Conservation (phyloP, 2,888 invertebrate species). For the Calameuta filiformis region DNA sequence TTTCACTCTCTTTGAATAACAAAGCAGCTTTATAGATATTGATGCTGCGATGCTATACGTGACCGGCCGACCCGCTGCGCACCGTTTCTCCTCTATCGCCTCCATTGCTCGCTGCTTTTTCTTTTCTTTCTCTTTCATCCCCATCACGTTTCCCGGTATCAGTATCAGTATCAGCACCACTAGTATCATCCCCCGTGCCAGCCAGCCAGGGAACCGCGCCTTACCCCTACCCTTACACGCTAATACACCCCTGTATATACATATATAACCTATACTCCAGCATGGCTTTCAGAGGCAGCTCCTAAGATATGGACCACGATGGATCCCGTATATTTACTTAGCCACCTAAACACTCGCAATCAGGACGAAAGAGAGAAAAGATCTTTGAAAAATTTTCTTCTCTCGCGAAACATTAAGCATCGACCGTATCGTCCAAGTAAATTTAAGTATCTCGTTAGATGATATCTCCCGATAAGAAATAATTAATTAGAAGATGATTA, state of each 20-base stretch:
- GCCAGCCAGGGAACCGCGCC: neutral
- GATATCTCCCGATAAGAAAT: neutral
- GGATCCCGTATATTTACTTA: neutral
- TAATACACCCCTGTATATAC: neutral
- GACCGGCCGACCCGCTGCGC: neutral
- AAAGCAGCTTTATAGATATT: conserved; percentile 23
- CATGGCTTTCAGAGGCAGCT: neutral
- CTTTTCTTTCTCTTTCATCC: conserved; percentile 1
- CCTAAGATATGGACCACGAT: conserved; percentile 1
- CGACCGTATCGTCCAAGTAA: neutral
- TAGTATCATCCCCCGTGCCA: neutral
- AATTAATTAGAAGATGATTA: neutral
- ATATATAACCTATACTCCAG: neutral
- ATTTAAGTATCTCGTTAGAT: neutral
- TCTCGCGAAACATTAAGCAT: neutral
- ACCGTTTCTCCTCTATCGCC: conserved; percentile 1
- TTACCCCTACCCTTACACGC: neutral
- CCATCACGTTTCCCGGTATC: neutral
- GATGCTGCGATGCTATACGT: conserved; percentile 20
- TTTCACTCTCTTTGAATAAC: conserved; percentile 20
- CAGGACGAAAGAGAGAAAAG: neutral
- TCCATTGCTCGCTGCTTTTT: neutral
- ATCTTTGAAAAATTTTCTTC: neutral
- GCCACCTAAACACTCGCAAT: neutral
- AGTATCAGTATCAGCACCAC: neutral